These are phyloP conservation scores for Montipora cactus DNA, from an alignment of 64 coral and sea anemone species.

Conservation along the genomic window DNA sequence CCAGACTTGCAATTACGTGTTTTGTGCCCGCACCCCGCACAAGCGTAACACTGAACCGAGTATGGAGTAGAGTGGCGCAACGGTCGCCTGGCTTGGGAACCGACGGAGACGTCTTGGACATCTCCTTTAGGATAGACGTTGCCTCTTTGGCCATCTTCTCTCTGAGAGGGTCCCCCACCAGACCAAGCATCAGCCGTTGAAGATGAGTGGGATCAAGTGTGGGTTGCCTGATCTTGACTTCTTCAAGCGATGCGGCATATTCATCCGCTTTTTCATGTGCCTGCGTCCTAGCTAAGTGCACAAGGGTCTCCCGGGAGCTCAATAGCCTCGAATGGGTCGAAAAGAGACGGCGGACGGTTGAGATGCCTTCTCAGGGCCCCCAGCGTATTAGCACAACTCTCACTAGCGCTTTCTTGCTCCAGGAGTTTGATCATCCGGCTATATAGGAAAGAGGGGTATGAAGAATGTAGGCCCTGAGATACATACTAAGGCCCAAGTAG, in stretches of 20 bases:
- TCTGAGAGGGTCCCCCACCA: too few species aligned
- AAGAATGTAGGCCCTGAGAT: too few species aligned
- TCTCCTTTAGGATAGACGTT: neutral
- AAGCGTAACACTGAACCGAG: slow-evolving; percentile 5
- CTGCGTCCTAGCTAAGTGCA: neutral
- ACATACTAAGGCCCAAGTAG: too few species aligned
- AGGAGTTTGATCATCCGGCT: slow-evolving; percentile 7
- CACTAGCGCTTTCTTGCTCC: neutral
- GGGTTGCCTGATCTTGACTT: too few species aligned
- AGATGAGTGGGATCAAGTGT: too few species aligned
- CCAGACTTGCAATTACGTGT: neutral
- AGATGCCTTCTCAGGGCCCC: slow-evolving; percentile 18
- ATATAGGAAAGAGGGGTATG: neutral
- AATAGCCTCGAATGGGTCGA: neutral
- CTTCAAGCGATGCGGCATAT: too few species aligned
- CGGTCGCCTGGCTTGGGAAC: neutral
- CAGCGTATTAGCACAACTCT: neutral
- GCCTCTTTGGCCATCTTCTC: too few species aligned
- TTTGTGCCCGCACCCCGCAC: neutral
- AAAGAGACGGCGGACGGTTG: neutral
- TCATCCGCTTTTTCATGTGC: neutral
- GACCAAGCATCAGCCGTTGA: too few species aligned
- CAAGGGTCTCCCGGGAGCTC: slow-evolving; percentile 32
- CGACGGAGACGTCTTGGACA: neutral
- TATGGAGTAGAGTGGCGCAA: neutral